Evolutionary conservation across 2,797 vertebrate species (phyloP).

Genomic region (Phataginus tetradactyla): DNA sequence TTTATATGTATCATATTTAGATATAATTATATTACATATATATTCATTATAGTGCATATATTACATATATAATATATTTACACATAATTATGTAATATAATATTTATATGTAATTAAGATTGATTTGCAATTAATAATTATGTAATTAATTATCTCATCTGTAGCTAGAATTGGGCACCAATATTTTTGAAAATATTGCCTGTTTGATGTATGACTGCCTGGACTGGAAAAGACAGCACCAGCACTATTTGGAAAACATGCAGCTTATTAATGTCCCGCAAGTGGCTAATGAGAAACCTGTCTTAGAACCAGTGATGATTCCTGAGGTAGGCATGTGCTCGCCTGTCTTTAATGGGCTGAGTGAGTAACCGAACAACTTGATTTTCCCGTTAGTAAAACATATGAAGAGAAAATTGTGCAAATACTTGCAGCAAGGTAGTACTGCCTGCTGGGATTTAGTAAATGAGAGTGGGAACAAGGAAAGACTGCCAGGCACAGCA

Average conservation of each 20-base stretch:
- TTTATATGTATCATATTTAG: too few species aligned
- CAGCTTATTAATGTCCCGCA: slow-evolving; percentile 87
- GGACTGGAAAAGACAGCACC: slow-evolving; percentile 92
- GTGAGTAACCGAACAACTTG: not conserved
- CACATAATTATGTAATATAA: too few species aligned
- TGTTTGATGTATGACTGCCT: slow-evolving; percentile 92
- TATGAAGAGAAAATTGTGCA: not conserved
- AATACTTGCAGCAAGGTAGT: not conserved
- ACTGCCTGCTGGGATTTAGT: not conserved
- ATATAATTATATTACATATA: too few species aligned
- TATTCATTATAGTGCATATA: too few species aligned
- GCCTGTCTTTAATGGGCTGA: not conserved
- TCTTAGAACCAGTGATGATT: not conserved
- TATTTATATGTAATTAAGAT: too few species aligned
- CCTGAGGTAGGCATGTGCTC: slow-evolving; percentile 78
- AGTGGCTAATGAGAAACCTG: slow-evolving; percentile 55
- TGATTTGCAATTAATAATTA: not conserved
- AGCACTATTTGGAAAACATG: slow-evolving; percentile 89
- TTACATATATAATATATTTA: too few species aligned
- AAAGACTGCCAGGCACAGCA: not conserved
- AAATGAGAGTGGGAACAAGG: not conserved
- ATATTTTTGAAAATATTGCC: slow-evolving; percentile 91
- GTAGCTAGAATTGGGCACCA: slow-evolving; percentile 89
- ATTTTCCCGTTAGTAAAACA: not conserved
- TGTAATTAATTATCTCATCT: slow-evolving; percentile 41